These are phyloP conservation scores for Nemurella pictetii DNA, from an alignment of 2,888 invertebrate species.

Conservation along the genomic window DNA sequence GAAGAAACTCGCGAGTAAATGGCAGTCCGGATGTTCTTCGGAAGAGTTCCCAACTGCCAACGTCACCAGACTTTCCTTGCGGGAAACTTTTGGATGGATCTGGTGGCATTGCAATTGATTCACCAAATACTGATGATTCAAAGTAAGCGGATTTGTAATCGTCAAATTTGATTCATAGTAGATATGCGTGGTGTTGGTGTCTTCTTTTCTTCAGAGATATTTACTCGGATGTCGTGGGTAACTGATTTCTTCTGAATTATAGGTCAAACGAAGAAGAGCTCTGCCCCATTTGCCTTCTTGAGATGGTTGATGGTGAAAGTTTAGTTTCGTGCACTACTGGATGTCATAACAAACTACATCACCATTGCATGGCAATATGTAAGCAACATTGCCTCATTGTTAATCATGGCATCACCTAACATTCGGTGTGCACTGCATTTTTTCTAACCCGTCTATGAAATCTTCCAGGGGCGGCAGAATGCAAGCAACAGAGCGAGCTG, in stretches of 20 bases:
- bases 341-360: conserved; percentile 54
- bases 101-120: neutral
- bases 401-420: neutral
- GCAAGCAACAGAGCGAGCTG: conserved; percentile 49
- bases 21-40: conserved; percentile 11
- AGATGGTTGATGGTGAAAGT: conserved; percentile 54
- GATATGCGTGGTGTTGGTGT: too few species aligned
- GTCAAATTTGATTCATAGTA: neutral
- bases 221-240: too few species aligned
- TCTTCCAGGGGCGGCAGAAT: conserved; percentile 52
- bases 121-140: conserved; percentile 16
- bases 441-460: neutral
- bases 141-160: conserved; percentile 7
- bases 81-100: conserved; percentile 7
- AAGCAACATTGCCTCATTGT: conserved; percentile 31
- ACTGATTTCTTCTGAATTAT: conserved; percentile 17
- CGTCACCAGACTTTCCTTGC: neutral
- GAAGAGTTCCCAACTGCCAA: neutral
- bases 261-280: conserved; percentile 50
- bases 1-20: conserved; percentile 44
- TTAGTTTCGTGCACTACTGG: conserved; percentile 52
- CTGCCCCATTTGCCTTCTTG: conserved; percentile 55
- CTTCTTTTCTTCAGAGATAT: too few species aligned
- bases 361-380: conserved; percentile 52
- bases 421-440: neutral